Evolutionary conservation across 2,888 invertebrate species (phyloP).

Genomic region (Leucophenga montana): DNA sequence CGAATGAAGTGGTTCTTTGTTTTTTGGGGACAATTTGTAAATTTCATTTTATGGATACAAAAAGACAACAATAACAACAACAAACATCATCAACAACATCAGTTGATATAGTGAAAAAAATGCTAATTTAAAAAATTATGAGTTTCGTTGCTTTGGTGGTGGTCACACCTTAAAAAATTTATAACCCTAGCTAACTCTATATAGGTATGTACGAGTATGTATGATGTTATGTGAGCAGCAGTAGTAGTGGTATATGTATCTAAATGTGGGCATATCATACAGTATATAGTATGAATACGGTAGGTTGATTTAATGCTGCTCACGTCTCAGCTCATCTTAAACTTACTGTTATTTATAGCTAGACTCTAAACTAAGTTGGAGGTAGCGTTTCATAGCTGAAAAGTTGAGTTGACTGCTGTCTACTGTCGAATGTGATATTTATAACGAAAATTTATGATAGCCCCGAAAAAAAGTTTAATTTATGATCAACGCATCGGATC

Average conservation of each 20-base stretch:
- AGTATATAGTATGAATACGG: slow-evolving; percentile 52
- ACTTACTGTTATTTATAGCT: slow-evolving; percentile 65
- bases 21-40: slow-evolving; percentile 67
- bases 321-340: slow-evolving; percentile 36
- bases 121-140: slow-evolving; percentile 70
- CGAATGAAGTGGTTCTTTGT: slow-evolving; percentile 64
- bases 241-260: background rate
- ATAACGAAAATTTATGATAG: slow-evolving; percentile 60
- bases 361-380: slow-evolving; percentile 64
- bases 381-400: slow-evolving; percentile 40
- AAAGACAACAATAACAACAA: slow-evolving; percentile 27
- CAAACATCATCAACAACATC: background rate
- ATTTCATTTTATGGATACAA: slow-evolving; percentile 62
- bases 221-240: slow-evolving; percentile 7
- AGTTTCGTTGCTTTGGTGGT: slow-evolving; percentile 64
- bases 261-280: slow-evolving; percentile 2
- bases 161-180: slow-evolving; percentile 68
- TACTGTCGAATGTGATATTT: slow-evolving; percentile 53
- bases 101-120: slow-evolving; percentile 49
- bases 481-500: background rate
- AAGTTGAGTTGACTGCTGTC: slow-evolving; percentile 26
- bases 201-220: background rate
- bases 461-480: slow-evolving; percentile 34
- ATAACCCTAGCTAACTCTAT: slow-evolving; percentile 21
- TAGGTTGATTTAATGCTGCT: slow-evolving; percentile 47